phyloP scores from a whole-genome alignment of 2,888 invertebrate genomes.

The Macaria liturata region DNA sequence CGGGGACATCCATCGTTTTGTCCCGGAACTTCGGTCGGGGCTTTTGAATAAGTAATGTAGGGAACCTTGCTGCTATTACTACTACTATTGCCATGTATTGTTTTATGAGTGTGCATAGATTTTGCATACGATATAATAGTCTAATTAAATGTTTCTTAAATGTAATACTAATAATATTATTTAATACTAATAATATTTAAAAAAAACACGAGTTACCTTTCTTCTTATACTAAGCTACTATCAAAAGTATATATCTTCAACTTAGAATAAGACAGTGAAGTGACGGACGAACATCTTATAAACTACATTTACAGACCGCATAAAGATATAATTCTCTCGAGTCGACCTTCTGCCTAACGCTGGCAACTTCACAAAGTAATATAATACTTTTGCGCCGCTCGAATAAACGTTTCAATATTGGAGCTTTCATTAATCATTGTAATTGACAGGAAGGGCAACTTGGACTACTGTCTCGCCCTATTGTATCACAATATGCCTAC shows the following conservation, averaged over 20 bases:
- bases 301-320: no score
- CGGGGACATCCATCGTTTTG: constrained; percentile 41
- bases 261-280: no score
- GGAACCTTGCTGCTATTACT: neutral
- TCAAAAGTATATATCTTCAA: no score
- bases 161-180: no score
- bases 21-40: constrained; percentile 36
- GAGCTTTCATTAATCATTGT: constrained; percentile 77
- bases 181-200: no score
- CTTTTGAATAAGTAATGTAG: constrained; percentile 28
- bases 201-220: no score
- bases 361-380: constrained; percentile 52
- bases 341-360: constrained; percentile 16
- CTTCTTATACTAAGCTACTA: no score
- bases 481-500: constrained; percentile 35
- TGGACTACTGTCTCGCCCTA: constrained; percentile 52
- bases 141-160: no score
- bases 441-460: constrained; percentile 77
- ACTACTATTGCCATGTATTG: no score
- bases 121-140: no score
- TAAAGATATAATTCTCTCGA: neutral
- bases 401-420: constrained; percentile 81
- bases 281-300: no score
- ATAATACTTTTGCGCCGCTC: constrained; percentile 71
- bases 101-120: no score